phyloP scores from a whole-genome alignment of 2,797 vertebrate species.

The Brotogeris chrysoptera region DNA sequence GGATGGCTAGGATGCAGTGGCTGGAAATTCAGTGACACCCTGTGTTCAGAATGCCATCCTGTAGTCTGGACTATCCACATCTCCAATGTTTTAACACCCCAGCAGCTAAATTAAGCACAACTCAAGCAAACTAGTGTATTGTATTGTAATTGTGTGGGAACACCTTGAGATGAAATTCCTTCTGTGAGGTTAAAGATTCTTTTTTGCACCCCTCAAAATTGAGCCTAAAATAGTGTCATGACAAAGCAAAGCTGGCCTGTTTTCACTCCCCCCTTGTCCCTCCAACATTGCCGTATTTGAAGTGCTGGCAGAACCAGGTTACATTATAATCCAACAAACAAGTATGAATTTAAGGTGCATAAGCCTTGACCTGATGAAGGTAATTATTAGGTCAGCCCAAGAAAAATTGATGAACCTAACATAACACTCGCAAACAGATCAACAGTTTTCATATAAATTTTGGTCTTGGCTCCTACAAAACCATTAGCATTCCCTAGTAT shows the following conservation, averaged over 20 bases:
- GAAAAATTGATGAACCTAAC: conserved; percentile 32
- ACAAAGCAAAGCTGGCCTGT: not conserved
- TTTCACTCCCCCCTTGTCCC: not conserved
- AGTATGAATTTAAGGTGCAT: not conserved
- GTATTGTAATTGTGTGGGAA: not conserved
- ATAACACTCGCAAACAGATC: conserved; percentile 17
- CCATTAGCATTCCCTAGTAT: conserved; percentile 16
- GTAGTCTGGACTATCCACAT: not conserved
- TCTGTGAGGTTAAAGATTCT: not conserved
- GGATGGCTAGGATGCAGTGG: not conserved
- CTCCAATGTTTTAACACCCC: not conserved
- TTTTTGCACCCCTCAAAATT: not conserved
- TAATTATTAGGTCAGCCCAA: conserved; percentile 13
- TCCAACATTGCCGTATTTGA: not conserved
- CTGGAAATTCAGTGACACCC: not conserved
- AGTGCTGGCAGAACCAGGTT: not conserved
- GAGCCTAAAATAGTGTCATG: not conserved
- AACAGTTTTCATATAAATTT: conserved; percentile 26
- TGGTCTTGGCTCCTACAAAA: conserved; percentile 14
- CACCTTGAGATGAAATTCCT: not conserved
- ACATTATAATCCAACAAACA: not conserved
- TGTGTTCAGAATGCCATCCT: not conserved
- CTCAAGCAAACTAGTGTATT: not conserved
- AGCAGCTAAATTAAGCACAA: not conserved
- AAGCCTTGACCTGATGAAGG: not conserved